Conservation (phyloP, 2,113 vertebrate species). For the Galbula dea region DNA sequence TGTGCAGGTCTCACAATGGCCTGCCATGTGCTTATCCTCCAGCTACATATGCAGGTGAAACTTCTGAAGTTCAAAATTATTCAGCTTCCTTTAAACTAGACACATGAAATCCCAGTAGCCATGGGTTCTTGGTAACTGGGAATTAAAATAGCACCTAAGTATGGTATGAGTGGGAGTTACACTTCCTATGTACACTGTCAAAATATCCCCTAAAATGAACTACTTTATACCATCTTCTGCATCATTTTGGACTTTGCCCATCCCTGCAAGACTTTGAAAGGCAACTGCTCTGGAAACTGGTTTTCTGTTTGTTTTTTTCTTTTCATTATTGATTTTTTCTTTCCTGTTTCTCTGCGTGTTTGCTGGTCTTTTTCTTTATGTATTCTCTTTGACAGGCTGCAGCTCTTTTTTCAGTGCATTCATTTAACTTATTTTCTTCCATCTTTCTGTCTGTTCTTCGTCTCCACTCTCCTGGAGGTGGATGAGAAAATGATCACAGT, state of each 20-base stretch:
- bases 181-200: neutral
- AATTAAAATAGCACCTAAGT: neutral
- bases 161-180: neutral
- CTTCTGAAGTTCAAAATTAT: neutral
- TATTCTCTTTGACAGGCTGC: neutral
- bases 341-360: neutral
- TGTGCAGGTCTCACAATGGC: neutral
- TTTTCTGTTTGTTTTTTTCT: neutral
- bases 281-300: neutral
- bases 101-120: neutral
- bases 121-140: accelerated
- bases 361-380: neutral
- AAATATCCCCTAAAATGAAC: neutral
- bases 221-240: neutral
- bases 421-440: slow-evolving; percentile 11
- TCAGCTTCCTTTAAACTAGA: neutral
- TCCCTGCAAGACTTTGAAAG: neutral
- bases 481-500: neutral
- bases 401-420: neutral
- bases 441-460: neutral
- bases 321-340: neutral
- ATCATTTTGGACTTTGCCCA: neutral
- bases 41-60: neutral
- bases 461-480: neutral
- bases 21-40: neutral